Evolutionary conservation across 1,140 invertebrate genomes (phyloP).

Genomic region (Bombyx mandarina): DNA sequence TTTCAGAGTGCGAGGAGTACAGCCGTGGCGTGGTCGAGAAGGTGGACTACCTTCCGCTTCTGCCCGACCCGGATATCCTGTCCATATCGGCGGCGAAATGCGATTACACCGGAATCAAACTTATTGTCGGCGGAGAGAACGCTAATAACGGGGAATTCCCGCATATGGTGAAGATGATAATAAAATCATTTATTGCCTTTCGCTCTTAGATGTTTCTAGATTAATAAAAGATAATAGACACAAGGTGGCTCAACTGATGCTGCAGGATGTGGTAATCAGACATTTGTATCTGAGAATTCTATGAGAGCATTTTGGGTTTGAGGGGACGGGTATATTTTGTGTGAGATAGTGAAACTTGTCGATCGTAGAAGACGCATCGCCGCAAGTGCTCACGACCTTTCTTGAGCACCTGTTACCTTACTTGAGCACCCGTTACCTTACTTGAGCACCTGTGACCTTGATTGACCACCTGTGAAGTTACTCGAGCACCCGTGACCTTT

Average conservation of each 20-base stretch:
- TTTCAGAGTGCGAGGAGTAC: slow-evolving; percentile 53
- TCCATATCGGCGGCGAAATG: slow-evolving; percentile 42
- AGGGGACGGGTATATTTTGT: too few species aligned
- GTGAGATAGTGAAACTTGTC: too few species aligned
- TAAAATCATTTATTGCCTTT: background rate
- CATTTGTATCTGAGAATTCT: background rate
- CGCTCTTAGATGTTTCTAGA: background rate
- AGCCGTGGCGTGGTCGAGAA: slow-evolving; percentile 33
- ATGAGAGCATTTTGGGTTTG: too few species aligned
- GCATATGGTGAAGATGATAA: slow-evolving; percentile 43
- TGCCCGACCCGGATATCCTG: slow-evolving; percentile 39
- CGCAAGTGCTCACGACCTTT: too few species aligned
- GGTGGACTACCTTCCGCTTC: slow-evolving; percentile 35
- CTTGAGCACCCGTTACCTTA: too few species aligned
- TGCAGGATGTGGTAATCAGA: background rate
- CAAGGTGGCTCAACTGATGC: background rate
- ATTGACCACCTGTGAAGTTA: too few species aligned
- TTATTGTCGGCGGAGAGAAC: slow-evolving; percentile 50
- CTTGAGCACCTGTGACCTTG: too few species aligned
- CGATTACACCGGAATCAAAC: slow-evolving; percentile 40
- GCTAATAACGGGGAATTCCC: slow-evolving; percentile 51
- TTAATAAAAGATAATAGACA: background rate
- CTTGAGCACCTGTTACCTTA: too few species aligned
- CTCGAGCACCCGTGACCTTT: too few species aligned
- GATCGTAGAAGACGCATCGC: too few species aligned